phyloP scores from a whole-genome alignment of 2,888 invertebrate species.

The Nomada ferruginata region DNA sequence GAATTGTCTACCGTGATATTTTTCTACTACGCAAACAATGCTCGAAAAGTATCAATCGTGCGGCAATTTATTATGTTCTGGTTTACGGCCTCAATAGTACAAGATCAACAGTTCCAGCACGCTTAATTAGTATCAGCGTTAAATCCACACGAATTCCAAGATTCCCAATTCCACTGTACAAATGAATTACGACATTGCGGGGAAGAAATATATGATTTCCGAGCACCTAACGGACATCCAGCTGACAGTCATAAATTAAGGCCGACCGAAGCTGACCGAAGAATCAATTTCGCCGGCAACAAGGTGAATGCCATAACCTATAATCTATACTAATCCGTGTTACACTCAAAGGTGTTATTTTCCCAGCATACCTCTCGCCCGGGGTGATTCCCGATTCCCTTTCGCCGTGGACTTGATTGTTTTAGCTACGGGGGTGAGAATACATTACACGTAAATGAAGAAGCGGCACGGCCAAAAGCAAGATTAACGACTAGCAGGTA shows the following conservation, averaged over 20 bases:
- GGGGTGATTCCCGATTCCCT: constrained; percentile 29
- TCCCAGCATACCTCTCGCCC: constrained; percentile 27
- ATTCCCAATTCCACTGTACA: background rate
- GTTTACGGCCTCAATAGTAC: background rate
- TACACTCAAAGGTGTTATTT: constrained; percentile 51
- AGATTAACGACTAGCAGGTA: constrained; percentile 79
- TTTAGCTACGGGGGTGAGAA: constrained; percentile 80
- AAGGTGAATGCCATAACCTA: constrained; percentile 46
- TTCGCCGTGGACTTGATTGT: constrained; percentile 70
- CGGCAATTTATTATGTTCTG: no score
- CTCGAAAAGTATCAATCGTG: background rate
- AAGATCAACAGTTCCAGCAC: constrained; percentile 7
- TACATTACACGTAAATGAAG: constrained; percentile 79
- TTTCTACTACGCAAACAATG: no score
- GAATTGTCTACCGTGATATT: no score
- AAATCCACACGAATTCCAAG: constrained; percentile 4
- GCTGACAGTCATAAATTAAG: constrained; percentile 45
- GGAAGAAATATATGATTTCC: constrained; percentile 36
- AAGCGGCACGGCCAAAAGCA: constrained; percentile 70
- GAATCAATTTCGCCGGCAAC: constrained; percentile 57
- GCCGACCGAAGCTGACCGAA: constrained; percentile 27
- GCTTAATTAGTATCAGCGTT: constrained; percentile 1
- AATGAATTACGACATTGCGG: constrained; percentile 44
- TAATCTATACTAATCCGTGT: constrained; percentile 54
- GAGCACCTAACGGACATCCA: constrained; percentile 15